A percentile compares a stretch with the other conserved stretches of the same genome.
These are phyloP conservation scores for Parazoanthus swiftii DNA, from an alignment of 92 coral and sea anemone species.

Conservation along the genomic window DNA sequence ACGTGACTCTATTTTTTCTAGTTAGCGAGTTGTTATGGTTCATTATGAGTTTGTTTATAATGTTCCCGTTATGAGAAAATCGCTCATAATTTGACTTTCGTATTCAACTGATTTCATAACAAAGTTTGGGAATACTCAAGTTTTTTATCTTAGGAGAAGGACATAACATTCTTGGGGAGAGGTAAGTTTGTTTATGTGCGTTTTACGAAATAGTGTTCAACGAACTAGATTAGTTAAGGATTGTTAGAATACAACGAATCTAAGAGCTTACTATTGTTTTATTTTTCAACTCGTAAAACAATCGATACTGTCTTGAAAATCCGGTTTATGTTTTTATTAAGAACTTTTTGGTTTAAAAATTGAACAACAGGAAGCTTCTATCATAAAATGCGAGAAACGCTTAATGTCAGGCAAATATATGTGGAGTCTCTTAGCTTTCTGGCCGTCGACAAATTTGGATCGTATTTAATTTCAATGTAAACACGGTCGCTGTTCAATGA, in stretches of 20 bases:
- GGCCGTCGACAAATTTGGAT: background rate
- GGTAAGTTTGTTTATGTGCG: background rate
- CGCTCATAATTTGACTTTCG: constrained; percentile 15
- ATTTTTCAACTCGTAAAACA: background rate
- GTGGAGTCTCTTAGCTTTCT: background rate
- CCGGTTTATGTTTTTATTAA: background rate
- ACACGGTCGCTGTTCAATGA: background rate
- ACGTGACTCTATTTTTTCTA: background rate
- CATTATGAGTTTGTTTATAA: constrained; percentile 19
- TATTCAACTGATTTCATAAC: background rate
- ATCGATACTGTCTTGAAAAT: background rate
- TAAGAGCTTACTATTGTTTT: background rate
- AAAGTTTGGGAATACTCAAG: background rate
- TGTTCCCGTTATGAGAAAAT: constrained; percentile 40
- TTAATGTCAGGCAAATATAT: too few species aligned
- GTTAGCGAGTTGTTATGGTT: background rate
- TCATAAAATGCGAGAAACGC: background rate
- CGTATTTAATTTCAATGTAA: too few species aligned
- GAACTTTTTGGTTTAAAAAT: background rate
- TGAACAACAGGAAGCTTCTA: background rate
- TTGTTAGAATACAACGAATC: background rate
- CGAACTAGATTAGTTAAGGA: background rate
- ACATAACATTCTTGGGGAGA: background rate
- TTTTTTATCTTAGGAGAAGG: background rate
- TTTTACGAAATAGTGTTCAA: background rate